phyloP scores from a whole-genome alignment of 2,797 vertebrate species.

The Sebastes dallii region DNA sequence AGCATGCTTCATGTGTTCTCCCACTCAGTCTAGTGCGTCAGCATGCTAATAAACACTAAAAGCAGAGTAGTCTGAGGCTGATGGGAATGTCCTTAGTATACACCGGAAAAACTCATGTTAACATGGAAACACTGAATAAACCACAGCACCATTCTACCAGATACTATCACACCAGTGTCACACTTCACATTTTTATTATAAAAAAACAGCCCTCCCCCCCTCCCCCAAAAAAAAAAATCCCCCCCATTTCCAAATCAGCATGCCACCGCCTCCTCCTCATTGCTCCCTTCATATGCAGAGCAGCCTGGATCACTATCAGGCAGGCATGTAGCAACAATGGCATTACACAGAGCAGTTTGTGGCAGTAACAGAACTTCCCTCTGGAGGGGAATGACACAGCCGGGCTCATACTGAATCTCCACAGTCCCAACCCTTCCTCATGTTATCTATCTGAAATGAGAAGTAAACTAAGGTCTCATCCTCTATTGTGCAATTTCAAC shows the following conservation, averaged over 20 bases:
- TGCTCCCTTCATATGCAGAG: not conserved
- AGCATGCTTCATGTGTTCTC: too few species aligned
- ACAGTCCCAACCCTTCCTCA: not conserved
- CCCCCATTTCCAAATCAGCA: not conserved
- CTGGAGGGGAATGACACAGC: not conserved
- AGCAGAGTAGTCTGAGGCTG: too few species aligned
- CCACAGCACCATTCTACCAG: not conserved
- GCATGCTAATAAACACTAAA: too few species aligned
- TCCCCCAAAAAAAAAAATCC: conserved; percentile 48
- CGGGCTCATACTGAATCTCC: not conserved
- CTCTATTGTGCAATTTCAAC: not conserved
- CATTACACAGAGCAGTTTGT: not conserved
- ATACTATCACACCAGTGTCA: not conserved
- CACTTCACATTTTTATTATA: conserved; percentile 68
- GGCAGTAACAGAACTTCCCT: conserved; percentile 7
- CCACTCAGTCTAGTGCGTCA: too few species aligned
- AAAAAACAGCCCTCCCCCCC: conserved; percentile 43
- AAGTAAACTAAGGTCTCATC: conserved; percentile 7
- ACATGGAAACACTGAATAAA: not conserved
- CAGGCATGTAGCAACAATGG: not conserved
- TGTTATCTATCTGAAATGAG: not conserved
- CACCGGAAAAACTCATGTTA: too few species aligned
- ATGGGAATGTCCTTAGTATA: too few species aligned
- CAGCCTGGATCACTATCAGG: not conserved
- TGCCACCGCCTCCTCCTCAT: not conserved